Percentiles rank a stretch among this genome's conserved stretches.
These are phyloP conservation scores for Aethina tumida DNA, from an alignment of 1,140 invertebrate species.

Conservation along the genomic window DNA sequence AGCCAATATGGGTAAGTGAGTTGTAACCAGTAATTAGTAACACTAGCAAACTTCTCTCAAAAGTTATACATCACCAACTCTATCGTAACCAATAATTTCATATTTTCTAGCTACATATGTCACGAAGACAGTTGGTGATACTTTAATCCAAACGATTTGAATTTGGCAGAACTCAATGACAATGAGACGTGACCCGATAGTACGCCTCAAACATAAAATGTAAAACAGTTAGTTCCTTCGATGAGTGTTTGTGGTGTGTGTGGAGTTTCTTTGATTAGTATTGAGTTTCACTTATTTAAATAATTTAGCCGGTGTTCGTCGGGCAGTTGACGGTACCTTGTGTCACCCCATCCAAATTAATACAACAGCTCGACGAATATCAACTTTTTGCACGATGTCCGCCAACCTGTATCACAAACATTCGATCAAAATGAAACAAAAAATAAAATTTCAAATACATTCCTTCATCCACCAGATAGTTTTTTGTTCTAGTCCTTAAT, in stretches of 20 bases:
- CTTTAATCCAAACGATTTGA: conserved; percentile 33
- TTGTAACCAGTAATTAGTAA: conserved; percentile 2
- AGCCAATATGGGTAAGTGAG: conserved; percentile 64
- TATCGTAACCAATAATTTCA: conserved; percentile 31
- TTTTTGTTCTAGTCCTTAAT: no score
- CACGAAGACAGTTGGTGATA: conserved; percentile 31
- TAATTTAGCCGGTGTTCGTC: conserved; percentile 14
- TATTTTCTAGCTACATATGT: conserved; percentile 34
- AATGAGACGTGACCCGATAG: conserved; percentile 21
- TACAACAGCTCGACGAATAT: conserved; percentile 12
- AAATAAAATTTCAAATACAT: conserved; percentile 3
- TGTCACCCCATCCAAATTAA: conserved; percentile 6
- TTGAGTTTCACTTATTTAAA: conserved; percentile 33
- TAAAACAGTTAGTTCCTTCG: conserved; percentile 35
- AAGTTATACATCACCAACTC: conserved; percentile 21
- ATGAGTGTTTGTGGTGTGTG: conserved; percentile 37
- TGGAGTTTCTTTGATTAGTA: conserved; percentile 33
- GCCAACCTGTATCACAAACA: conserved; percentile 11
- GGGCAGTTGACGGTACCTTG: conserved; percentile 16
- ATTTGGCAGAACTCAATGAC: conserved; percentile 30
- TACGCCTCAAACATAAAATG: conserved; percentile 30
- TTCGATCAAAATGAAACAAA: conserved; percentile 4
- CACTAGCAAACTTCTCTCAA: not conserved
- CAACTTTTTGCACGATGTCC: conserved; percentile 21
- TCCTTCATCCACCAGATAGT: no score